A percentile compares a stretch with the other conserved stretches of the same genome.
Evolutionary conservation across 2,888 invertebrate species (phyloP).

Genomic region (Balanococcus diminutus): DNA sequence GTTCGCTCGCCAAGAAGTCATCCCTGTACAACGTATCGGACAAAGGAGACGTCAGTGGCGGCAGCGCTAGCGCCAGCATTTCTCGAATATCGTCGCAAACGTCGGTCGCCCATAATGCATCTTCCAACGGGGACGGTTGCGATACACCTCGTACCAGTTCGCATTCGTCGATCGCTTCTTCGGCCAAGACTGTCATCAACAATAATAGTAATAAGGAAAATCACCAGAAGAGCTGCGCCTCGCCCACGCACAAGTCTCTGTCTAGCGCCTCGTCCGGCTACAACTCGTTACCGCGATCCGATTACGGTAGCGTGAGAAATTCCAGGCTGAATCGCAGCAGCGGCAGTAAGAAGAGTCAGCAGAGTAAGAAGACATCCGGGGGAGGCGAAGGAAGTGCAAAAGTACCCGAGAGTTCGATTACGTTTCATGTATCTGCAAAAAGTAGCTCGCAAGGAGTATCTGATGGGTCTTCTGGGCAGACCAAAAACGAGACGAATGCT

Average conservation of each 20-base stretch:
- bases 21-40: slow-evolving; percentile 45
- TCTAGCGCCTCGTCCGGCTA: slow-evolving; percentile 61
- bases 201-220: slow-evolving; percentile 13
- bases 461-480: not conserved
- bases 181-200: slow-evolving; percentile 58
- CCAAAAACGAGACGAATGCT: slow-evolving; percentile 56
- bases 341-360: slow-evolving; percentile 6
- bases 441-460: slow-evolving; percentile 29
- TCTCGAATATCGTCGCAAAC: slow-evolving; percentile 47
- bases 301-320: not conserved
- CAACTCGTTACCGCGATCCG: slow-evolving; percentile 60
- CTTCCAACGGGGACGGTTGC: slow-evolving; percentile 56
- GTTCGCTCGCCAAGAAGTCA: slow-evolving; percentile 55
- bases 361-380: not conserved
- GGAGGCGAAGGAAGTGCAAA: not conserved
- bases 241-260: slow-evolving; percentile 58
- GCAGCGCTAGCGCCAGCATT: slow-evolving; percentile 9
- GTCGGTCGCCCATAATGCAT: slow-evolving; percentile 41
- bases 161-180: slow-evolving; percentile 56
- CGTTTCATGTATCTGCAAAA: slow-evolving; percentile 55
- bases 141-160: slow-evolving; percentile 56
- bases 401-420: slow-evolving; percentile 60
- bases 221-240: slow-evolving; percentile 55
- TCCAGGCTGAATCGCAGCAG: not conserved
- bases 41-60: slow-evolving; percentile 19